A percentile compares a stretch with the other conserved stretches of the same genome.
phyloP scores from a whole-genome alignment of 1,140 invertebrate genomes.

The Holotrichia oblita region DNA sequence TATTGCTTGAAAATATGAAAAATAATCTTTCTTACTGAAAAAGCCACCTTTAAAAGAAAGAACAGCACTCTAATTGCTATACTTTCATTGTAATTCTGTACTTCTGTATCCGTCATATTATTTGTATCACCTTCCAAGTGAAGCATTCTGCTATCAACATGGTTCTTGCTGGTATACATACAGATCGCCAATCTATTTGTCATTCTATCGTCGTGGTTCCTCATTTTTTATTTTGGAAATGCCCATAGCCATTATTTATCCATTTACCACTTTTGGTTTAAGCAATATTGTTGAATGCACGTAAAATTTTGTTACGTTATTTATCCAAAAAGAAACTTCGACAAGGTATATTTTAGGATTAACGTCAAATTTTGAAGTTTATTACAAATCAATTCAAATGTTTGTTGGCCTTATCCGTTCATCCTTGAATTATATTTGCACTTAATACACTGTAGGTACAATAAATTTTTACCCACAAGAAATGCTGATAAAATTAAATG shows the following conservation, averaged over 20 bases:
- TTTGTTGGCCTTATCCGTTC: neutral
- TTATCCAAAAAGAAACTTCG: neutral
- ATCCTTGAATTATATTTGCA: slow-evolving; percentile 7
- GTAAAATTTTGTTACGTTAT: neutral
- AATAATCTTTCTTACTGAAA: neutral
- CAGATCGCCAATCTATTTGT: neutral
- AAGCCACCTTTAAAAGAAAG: neutral
- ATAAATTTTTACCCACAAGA: too few relatives aligned
- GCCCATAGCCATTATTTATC: slow-evolving; percentile 6
- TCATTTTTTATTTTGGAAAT: neutral
- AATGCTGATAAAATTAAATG: too few relatives aligned
- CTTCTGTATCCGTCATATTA: neutral
- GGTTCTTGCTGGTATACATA: neutral
- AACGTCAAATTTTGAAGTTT: slow-evolving; percentile 29
- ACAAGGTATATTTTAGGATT: neutral
- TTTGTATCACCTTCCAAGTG: neutral
- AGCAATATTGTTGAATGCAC: neutral
- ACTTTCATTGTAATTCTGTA: neutral
- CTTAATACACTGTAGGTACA: neutral
- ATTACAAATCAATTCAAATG: neutral
- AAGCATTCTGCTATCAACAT: neutral
- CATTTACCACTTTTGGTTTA: neutral
- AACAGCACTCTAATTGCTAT: neutral
- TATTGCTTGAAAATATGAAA: neutral
- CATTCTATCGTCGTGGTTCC: neutral